These are phyloP conservation scores for Cotesia congregata DNA, from an alignment of 2,888 invertebrate genomes.

Conservation along the genomic window DNA sequence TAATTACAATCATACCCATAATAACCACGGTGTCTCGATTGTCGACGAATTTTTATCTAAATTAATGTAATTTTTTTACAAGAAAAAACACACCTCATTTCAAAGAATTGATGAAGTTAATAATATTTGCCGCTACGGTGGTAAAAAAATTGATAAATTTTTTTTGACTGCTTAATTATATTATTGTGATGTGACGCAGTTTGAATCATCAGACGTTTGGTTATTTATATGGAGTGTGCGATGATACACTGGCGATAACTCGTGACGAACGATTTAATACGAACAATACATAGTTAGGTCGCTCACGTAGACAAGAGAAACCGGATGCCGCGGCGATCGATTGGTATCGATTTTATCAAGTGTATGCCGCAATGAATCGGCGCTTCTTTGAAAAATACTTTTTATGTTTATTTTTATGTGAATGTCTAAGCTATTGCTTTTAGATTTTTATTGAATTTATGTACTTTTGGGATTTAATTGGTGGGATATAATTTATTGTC, in stretches of 20 bases:
- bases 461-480: background rate
- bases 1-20: background rate
- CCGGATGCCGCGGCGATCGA: constrained; percentile 9
- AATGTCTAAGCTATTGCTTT: background rate
- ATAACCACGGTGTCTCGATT: background rate
- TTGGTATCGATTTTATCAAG: background rate
- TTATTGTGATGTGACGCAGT: background rate
- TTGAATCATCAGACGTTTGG: background rate
- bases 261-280: background rate
- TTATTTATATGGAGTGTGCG: background rate
- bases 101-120: no score
- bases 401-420: background rate
- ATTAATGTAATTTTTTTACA: no score
- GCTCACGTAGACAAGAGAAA: constrained; percentile 12
- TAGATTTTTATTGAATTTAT: background rate
- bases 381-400: background rate
- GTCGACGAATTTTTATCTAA: no score
- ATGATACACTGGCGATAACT: background rate
- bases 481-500: background rate
- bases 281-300: background rate
- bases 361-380: background rate
- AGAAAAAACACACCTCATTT: no score
- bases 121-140: no score
- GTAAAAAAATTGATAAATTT: no score
- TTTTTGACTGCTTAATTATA: background rate